phyloP scores from a whole-genome alignment of 1,140 invertebrate genomes.

The Zaprionus ornatus region DNA sequence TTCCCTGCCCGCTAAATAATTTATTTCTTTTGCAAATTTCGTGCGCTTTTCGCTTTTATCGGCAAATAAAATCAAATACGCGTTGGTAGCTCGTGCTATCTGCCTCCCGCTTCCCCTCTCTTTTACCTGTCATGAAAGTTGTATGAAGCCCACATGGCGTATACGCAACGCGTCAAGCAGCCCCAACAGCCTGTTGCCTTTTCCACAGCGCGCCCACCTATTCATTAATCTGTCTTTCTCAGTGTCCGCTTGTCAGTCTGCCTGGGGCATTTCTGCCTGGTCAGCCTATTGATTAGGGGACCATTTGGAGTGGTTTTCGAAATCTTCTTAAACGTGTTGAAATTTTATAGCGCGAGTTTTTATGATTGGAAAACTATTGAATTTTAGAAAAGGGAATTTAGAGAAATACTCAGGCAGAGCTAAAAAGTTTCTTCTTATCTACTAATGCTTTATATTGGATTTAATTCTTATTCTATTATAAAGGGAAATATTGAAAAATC shows the following conservation, averaged over 20 bases:
- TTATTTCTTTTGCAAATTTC: slow-evolving; percentile 73
- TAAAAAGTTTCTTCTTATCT: background rate
- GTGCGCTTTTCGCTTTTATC: slow-evolving; percentile 56
- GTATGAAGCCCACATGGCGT: slow-evolving; percentile 20
- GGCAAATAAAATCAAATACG: slow-evolving; percentile 76
- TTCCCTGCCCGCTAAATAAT: slow-evolving; percentile 64
- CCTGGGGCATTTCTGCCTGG: background rate
- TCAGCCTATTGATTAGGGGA: background rate
- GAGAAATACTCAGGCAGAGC: background rate
- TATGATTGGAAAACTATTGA: background rate
- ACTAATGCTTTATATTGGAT: no score
- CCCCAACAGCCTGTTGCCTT: slow-evolving; percentile 3
- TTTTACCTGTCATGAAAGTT: slow-evolving; percentile 18
- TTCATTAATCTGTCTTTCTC: background rate
- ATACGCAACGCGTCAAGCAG: slow-evolving; percentile 2
- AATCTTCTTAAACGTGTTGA: background rate
- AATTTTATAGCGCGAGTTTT: background rate
- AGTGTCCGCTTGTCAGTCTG: slow-evolving; percentile 16
- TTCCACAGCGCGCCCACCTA: background rate
- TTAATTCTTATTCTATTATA: no score
- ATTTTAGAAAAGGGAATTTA: background rate
- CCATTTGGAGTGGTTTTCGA: background rate
- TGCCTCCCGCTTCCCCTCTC: background rate
- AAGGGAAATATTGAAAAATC: no score
- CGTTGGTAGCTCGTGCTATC: background rate